Evolutionary conservation across 2,797 vertebrate genomes (phyloP).

Genomic region (Pangasius mekongensis): DNA sequence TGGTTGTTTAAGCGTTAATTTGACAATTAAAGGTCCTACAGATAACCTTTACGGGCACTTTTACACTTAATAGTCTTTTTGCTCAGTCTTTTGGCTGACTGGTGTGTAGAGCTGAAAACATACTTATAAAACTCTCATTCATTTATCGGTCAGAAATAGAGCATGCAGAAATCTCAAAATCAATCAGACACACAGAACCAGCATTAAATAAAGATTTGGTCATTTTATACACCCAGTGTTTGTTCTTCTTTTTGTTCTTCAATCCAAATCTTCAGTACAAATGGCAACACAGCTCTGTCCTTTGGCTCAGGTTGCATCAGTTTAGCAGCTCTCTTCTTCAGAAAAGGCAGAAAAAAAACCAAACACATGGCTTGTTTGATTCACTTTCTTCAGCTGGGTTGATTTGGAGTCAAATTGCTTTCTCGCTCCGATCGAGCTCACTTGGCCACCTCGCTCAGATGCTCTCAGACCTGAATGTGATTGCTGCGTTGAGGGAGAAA

Average conservation of each 20-base stretch:
- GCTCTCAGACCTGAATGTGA: background rate
- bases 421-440: background rate
- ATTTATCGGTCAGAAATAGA: background rate
- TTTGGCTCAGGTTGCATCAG: background rate
- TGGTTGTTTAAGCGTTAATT: no score
- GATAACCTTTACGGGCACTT: no score
- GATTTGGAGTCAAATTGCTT: background rate
- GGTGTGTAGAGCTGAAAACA: background rate
- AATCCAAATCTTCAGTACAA: background rate
- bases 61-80: no score
- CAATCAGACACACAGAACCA: background rate
- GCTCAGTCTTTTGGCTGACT: background rate
- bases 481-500: no score
- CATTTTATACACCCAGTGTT: background rate
- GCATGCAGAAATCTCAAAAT: no score
- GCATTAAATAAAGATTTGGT: background rate
- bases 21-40: no score
- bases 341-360: background rate
- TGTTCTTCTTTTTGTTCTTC: background rate
- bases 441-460: background rate
- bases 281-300: background rate
- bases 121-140: background rate
- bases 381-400: background rate
- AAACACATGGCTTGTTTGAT: background rate
- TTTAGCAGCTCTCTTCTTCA: background rate